Conservation (phyloP, 2,888 invertebrate species). For the Ophraella communa region DNA sequence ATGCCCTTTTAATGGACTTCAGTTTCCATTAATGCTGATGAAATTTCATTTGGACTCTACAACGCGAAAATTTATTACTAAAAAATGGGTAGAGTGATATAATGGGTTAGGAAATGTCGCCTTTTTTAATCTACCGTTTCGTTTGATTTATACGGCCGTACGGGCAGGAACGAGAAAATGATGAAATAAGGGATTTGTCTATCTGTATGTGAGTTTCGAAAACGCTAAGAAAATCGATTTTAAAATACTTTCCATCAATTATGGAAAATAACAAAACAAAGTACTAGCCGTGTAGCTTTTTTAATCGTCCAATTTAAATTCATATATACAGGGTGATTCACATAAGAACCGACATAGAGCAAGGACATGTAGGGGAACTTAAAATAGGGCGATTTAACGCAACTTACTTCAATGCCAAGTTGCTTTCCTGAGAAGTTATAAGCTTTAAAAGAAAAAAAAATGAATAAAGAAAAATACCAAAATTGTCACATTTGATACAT, state of each 20-base stretch:
- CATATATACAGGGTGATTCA: too few species aligned
- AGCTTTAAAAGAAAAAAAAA: too few species aligned
- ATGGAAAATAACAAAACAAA: too few species aligned
- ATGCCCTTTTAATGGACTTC: constrained; percentile 26
- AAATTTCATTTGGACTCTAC: constrained; percentile 22
- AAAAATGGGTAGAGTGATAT: constrained; percentile 19
- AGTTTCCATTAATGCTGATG: constrained; percentile 27
- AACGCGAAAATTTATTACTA: constrained; percentile 24
- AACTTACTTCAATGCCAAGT: too few species aligned
- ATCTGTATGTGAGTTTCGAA: not conserved
- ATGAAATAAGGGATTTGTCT: not conserved
- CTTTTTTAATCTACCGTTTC: constrained; percentile 22
- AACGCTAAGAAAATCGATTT: not conserved
- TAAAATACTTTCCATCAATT: not conserved
- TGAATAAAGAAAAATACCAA: too few species aligned
- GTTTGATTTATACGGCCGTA: constrained; percentile 15
- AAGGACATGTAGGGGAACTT: too few species aligned
- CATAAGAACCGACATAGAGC: too few species aligned
- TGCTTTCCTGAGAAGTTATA: too few species aligned
- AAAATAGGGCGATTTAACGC: too few species aligned
- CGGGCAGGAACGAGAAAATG: constrained; percentile 6
- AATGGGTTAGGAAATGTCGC: constrained; percentile 16
- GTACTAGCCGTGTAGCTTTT: too few species aligned
- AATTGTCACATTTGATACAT: too few species aligned
- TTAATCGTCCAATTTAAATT: too few species aligned